Evolutionary conservation across 2,797 vertebrate species (phyloP).

Genomic region (Halcyon leucocephala): DNA sequence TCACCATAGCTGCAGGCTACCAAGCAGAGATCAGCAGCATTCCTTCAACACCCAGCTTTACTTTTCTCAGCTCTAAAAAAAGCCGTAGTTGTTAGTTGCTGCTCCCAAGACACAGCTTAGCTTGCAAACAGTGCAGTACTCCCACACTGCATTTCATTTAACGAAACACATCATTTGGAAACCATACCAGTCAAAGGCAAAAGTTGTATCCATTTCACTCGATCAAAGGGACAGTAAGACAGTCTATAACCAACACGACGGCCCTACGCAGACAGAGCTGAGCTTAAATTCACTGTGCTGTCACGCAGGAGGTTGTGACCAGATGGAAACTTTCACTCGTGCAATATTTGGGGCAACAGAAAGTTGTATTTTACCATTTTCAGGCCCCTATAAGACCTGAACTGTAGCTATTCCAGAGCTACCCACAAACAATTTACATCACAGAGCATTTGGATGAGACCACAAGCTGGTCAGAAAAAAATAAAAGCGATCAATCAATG

Average conservation of each 20-base stretch:
- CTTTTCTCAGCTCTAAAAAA: slow-evolving; percentile 36
- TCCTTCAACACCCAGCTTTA: not conserved
- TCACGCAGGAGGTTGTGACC: not conserved
- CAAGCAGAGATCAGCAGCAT: not conserved
- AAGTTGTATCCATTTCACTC: not conserved
- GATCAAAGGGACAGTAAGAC: not conserved
- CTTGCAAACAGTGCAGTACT: slow-evolving; percentile 46
- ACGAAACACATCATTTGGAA: not conserved
- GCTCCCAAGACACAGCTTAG: slow-evolving; percentile 43
- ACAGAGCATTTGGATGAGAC: not conserved
- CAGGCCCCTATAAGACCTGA: not conserved
- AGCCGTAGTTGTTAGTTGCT: not conserved
- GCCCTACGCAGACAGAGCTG: not conserved
- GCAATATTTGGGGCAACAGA: not conserved
- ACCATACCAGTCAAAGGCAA: not conserved
- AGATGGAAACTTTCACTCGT: not conserved
- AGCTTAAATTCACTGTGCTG: not conserved
- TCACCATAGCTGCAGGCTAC: not conserved
- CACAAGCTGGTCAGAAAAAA: not conserved
- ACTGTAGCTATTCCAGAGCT: not conserved
- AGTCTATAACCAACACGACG: not conserved
- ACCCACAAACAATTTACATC: not conserved
- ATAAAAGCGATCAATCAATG: not conserved
- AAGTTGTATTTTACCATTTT: not conserved
- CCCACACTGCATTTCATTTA: slow-evolving; percentile 27